Conservation (phyloP, 2,888 invertebrate species). For the Melinopterus prodromus region DNA sequence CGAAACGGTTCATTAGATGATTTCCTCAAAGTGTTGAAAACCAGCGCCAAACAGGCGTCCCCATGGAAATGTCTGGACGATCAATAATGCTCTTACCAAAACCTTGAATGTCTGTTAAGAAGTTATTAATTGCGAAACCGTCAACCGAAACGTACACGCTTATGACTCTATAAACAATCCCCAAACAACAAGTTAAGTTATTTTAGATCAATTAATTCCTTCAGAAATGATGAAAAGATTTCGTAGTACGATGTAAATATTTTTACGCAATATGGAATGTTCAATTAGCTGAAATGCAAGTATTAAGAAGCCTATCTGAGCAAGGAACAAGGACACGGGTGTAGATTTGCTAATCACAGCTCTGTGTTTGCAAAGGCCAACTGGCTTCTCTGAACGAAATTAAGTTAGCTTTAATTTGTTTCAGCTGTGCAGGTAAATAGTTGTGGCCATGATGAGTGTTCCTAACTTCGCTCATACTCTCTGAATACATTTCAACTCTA, state of each 20-base stretch:
- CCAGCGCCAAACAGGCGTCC: not conserved
- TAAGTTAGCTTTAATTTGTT: constrained; percentile 37
- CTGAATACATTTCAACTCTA: constrained; percentile 6
- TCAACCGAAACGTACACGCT: not conserved
- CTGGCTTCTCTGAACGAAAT: constrained; percentile 19
- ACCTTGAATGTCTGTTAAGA: not conserved
- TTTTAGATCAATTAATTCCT: not conserved
- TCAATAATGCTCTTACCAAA: not conserved
- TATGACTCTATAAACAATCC: not conserved
- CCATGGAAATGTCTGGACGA: not conserved
- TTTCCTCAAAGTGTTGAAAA: constrained; percentile 4
- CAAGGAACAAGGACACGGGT: too few relatives aligned
- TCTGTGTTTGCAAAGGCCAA: too few relatives aligned
- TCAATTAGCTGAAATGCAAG: too few relatives aligned
- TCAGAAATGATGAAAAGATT: too few relatives aligned
- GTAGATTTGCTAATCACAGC: too few relatives aligned
- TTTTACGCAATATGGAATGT: too few relatives aligned
- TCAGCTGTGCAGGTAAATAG: constrained; percentile 35
- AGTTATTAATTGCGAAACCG: not conserved
- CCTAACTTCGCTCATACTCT: constrained; percentile 28
- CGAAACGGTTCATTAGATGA: not conserved
- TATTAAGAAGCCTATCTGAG: too few relatives aligned
- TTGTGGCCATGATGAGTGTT: constrained; percentile 34
- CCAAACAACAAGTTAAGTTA: not conserved
- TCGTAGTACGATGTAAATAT: too few relatives aligned